Base-by-base conservation (phyloP, 2,113 vertebrate species). In the Eurystomus gularis region DNA sequence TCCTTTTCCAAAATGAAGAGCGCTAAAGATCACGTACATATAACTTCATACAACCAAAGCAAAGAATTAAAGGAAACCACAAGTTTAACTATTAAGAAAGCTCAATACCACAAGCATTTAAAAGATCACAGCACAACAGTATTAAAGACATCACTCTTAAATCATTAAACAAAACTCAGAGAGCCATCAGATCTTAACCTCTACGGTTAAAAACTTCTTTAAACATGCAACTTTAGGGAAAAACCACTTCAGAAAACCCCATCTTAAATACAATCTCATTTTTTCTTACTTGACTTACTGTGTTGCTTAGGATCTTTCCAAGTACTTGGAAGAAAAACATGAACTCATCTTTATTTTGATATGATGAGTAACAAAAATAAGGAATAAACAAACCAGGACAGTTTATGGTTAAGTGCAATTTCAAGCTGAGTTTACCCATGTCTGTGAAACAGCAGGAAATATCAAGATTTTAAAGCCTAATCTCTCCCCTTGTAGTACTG, bases 101-200 rank as follows among this genome's bases (percentile, higher is more conserved):
- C 70, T 91, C 75, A 82, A 75, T 76, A 86, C 54, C 58, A 90
- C 78, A 93, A 87, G 52, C 71, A 94, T 82, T 91, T 94, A 91
- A 77, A 68, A 94, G 57, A 94, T 72, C 84, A 87, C 26, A 88
- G 61, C 57, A 82, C 16, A 82, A 71, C 42, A 60, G 35, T 44
- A 84, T 68, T 78, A 60, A 88, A 94, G 26, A 52, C 17, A 40
- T 48, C 29, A 17, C 65, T 91, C 84, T 79, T 58, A 93, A 87
- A 88, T 93, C 44, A 40, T 40, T 44, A 76, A 28, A 35, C 39
- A 79, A 87, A 96, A 87, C 33, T 66, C 35, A 10, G 21, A 81
- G 13, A 75, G 33, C 23, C 68, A 87, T 72, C 48, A 25, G 52
- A n/a, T 82, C 65, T 85, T 71, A 82, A 91, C 35, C 11, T 89